Percentiles rank a stretch among this genome's conserved stretches.
These are phyloP conservation scores for Lates calcarifer DNA, from an alignment of 2,113 vertebrate genomes.

Conservation along the genomic window DNA sequence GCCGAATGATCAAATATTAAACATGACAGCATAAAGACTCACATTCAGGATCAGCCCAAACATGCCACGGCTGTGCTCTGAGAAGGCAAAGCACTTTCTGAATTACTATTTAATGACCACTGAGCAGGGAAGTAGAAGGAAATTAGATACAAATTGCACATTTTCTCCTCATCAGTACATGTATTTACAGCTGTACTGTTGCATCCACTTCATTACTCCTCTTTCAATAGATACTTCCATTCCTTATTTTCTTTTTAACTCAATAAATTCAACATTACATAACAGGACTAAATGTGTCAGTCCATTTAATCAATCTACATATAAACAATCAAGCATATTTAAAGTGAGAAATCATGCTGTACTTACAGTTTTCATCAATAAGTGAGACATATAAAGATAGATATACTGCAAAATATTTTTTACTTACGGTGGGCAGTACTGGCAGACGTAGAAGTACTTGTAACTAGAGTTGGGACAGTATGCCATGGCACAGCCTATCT, in stretches of 20 bases:
- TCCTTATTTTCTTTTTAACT: not conserved
- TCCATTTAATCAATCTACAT: no score
- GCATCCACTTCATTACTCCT: not conserved
- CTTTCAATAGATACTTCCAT: not conserved
- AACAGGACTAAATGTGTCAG: no score
- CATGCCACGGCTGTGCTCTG: conserved; percentile 3
- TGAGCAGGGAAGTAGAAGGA: not conserved
- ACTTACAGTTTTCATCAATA: not conserved
- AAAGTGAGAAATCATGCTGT: not conserved
- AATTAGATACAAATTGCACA: not conserved
- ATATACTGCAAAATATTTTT: not conserved
- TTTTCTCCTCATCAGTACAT: not conserved
- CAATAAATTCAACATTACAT: not conserved
- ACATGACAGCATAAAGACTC: not conserved
- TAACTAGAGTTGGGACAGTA: conserved; percentile 61
- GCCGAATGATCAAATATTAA: conserved; percentile 51
- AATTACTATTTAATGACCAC: not conserved
- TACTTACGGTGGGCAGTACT: conserved; percentile 81
- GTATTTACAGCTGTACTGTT: not conserved
- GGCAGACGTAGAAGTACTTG: conserved; percentile 83
- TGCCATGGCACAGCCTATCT: conserved; percentile 73
- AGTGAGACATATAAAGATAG: not conserved
- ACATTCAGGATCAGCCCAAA: not conserved
- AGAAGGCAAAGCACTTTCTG: not conserved
- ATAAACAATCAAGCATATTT: no score